Conservation (phyloP, 2,888 invertebrate species). For the Caenorhabditis virilis region DNA sequence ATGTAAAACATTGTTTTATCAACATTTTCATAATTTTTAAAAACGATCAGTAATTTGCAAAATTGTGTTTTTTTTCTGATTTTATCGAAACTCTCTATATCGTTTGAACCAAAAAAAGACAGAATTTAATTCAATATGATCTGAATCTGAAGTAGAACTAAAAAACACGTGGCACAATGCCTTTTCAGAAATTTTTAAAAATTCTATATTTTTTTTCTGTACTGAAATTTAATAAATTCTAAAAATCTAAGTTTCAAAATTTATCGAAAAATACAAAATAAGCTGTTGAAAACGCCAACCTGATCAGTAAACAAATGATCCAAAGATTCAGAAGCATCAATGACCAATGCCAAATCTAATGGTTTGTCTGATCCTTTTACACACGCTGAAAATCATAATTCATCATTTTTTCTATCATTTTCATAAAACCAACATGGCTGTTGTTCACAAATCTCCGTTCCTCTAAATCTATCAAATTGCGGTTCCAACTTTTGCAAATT, state of each 20-base stretch:
- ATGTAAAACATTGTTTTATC: too few species aligned
- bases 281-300: not conserved
- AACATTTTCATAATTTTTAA: too few species aligned
- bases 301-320: conserved; percentile 62
- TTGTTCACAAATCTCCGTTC: conserved; percentile 66
- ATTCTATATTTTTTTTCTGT: too few species aligned
- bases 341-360: conserved; percentile 60
- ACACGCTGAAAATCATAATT: conserved; percentile 47
- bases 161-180: too few species aligned
- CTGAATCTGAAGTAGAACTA: conserved; percentile 1
- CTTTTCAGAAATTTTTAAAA: too few species aligned
- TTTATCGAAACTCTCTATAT: too few species aligned
- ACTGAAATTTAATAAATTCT: too few species aligned
- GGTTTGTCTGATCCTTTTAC: conserved; percentile 66
- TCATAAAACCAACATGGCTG: conserved; percentile 47
- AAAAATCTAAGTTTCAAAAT: too few species aligned
- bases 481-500: conserved; percentile 60
- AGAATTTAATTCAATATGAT: too few species aligned
- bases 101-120: too few species aligned
- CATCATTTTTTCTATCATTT: not conserved
- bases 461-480: conserved; percentile 59
- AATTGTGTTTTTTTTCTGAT: too few species aligned
- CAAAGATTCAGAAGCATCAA: conserved; percentile 66
- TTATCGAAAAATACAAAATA: not conserved
- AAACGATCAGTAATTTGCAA: too few species aligned